These are phyloP conservation scores for Hesperophylax magnus DNA, from an alignment of 1,140 invertebrate genomes.

Conservation along the genomic window DNA sequence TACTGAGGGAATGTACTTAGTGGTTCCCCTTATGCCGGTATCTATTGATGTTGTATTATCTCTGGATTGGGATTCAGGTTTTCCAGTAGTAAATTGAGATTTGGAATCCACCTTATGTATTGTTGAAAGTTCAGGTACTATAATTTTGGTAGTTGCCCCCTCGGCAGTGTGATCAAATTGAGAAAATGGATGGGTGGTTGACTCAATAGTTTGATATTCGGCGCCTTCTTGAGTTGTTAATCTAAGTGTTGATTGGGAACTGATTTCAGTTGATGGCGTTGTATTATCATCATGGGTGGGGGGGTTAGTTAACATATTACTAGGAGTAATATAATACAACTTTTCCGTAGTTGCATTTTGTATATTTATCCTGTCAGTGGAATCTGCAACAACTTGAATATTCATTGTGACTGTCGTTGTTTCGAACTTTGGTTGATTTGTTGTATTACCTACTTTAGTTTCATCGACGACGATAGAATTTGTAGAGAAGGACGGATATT, in stretches of 20 bases:
- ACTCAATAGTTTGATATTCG: not conserved
- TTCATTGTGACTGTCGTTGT: too few relatives aligned
- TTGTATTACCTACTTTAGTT: not conserved
- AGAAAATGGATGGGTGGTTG: not conserved
- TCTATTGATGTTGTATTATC: not conserved
- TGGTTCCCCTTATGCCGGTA: too few relatives aligned
- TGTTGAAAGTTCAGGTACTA: not conserved
- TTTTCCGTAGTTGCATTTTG: slow-evolving; percentile 11
- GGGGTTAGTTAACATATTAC: not conserved
- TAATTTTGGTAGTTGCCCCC: not conserved
- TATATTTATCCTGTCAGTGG: not conserved
- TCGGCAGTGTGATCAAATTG: not conserved
- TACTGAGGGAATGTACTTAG: too few relatives aligned
- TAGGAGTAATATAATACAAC: slow-evolving; percentile 22
- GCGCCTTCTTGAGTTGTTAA: not conserved
- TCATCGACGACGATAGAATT: not conserved
- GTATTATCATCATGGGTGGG: not conserved
- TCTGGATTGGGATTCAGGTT: not conserved
- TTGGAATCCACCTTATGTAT: too few relatives aligned
- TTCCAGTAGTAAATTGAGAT: not conserved
- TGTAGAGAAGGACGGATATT: not conserved
- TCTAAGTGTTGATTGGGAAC: too few relatives aligned
- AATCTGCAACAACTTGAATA: not conserved
- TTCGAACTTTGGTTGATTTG: too few relatives aligned
- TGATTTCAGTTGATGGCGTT: not conserved